Evolutionary conservation across 2,888 invertebrate species (phyloP), one percentile per base, ranked within the genome.

Genomic region (Callyntrura guangdongensis): DNA sequence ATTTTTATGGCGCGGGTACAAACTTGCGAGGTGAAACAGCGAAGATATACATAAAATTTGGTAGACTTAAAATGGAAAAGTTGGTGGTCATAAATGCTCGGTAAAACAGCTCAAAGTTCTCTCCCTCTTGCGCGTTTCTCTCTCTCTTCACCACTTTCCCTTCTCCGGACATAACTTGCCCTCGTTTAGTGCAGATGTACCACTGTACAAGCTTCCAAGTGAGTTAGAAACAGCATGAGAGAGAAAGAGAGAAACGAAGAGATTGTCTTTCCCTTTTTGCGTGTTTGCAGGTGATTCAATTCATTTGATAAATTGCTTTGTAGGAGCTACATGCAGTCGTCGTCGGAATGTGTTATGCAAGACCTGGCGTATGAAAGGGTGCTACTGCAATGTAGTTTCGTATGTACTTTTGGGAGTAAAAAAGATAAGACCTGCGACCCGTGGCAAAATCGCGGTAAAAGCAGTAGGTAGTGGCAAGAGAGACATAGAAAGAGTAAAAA

Each of bases 201-300:
- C 14, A 27, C 72, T n/a, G n/a, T 47, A 72, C 47, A 25, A 53
- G 53, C 36, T 56, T n/a, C n/a, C 56, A 14, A 4, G 11, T 56
- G 36, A 69, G 67, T 69, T 69, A 12, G 67, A 47, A 47, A 47
- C 17, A 20, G 1, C 47, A 20, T 36, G 69, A 47, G 67, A 14
- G n/a, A 72, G 47, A 47, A 56, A 79, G 67, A 69, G 67, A 79
- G 56, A 53, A 17, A n/a, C n/a, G 27, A 27, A 56, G 56, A 88
- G 82, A 88, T 81, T 82, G 69, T 79, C 25, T 88, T 61, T 45
- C 22, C 20, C 53, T 79, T 79, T 74, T 90, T 90, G 89, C 89
- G 89, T 90, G 89, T 90, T 90, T 85, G 77, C 89, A 90, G 89
- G 89, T 90, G 89, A 90, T 90, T 90, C 89, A 90, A 90, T 90